Base-by-base conservation (phyloP, 2,113 vertebrate species). In the Penelope pileata region DNA sequence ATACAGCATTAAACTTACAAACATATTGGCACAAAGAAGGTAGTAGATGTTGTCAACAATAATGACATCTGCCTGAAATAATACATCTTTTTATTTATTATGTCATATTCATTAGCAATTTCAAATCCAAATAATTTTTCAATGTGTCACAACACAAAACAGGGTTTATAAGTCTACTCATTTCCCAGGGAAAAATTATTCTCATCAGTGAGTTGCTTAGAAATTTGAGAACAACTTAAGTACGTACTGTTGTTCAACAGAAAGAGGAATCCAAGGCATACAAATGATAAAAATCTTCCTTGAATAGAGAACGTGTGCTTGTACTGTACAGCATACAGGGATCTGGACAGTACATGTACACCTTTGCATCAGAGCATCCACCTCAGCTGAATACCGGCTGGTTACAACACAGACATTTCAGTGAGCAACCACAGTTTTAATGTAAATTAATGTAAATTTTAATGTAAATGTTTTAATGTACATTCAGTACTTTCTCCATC, bases 141-240 rank as follows among this genome's bases (percentile, higher is more conserved):
- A 69, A 17, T 51, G 26, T 16, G 2, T 79, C 30, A 38, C 48
- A 74, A 83, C 89, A 86, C 34, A 83, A 93, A 87, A 17, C 62
- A 83, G 72, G 87, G 38, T 38, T 83, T 84, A 83, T 40, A 96
- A 88, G 88, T 79, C 86, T 50, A 88, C 36, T 69, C 0, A 1
- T 42, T 88, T 92, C 74, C 91, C 66, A 88, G 34, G 48, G 48
- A 88, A 34, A 82, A 90, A 48, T 62, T 83, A 76, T 58, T 82
- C 58, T 67, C 53, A 86, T 74, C 70, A 83, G 42, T 34, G 34
- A 94, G 51, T 60, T 87, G 45, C 51, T 92, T 67, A 63, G 48
- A 94, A 94, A 73, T 81, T 63, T 91, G 23, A 6, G 78, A 93
- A 63, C 24, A 91, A 62, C 66, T 87, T 32, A 83, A 88, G 34